Evolutionary conservation across 2,888 invertebrate species (phyloP).

Genomic region (Ptychoptera albimana): DNA sequence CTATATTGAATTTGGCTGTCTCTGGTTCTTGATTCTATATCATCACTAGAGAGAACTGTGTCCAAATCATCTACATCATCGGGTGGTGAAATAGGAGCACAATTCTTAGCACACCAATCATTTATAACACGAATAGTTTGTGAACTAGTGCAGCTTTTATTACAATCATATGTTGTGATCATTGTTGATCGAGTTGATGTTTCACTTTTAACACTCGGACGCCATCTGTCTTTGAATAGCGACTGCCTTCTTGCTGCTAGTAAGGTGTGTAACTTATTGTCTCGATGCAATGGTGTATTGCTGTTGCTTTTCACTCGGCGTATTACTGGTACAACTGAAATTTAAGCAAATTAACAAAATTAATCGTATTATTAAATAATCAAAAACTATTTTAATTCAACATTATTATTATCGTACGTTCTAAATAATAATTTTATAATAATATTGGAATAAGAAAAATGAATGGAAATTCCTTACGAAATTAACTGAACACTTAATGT

Average conservation of each 20-base stretch:
- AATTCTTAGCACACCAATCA: no score
- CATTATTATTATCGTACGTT: no score
- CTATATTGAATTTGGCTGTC: not conserved
- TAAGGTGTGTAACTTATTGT: conserved; percentile 40
- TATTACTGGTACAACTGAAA: not conserved
- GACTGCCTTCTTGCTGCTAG: conserved; percentile 45
- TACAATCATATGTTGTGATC: conserved; percentile 15
- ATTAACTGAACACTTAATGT: no score
- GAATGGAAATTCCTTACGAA: no score
- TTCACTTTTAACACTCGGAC: conserved; percentile 27
- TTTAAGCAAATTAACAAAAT: no score
- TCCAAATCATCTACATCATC: no score
- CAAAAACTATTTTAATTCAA: no score
- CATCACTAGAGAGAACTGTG: not conserved
- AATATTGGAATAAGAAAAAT: no score
- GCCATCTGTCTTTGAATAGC: conserved; percentile 37
- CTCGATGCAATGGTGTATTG: conserved; percentile 28
- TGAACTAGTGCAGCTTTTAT: conserved; percentile 27
- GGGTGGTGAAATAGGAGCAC: no score
- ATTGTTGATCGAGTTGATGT: conserved; percentile 18
- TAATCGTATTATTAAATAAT: no score
- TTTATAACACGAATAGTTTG: conserved; percentile 20
- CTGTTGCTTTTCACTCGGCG: not conserved
- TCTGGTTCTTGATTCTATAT: not conserved
- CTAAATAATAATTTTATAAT: no score